phyloP scores from a whole-genome alignment of 2,113 vertebrate species.

The Zingel zingel region DNA sequence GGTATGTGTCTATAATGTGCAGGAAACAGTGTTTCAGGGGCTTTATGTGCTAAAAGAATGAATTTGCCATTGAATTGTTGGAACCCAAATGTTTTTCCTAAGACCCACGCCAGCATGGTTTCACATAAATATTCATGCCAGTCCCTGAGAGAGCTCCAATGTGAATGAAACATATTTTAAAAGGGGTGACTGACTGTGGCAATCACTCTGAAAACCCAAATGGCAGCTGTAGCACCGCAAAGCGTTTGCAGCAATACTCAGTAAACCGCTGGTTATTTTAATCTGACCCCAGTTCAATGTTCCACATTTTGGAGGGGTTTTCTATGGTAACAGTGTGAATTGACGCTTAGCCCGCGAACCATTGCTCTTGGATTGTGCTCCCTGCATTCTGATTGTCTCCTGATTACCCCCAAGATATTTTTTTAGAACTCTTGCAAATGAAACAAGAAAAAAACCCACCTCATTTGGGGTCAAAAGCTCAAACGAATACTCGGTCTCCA shows the following conservation, averaged over 20 bases:
- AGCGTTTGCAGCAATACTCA: conserved; percentile 14
- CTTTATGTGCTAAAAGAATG: conserved; percentile 19
- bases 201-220: conserved; percentile 26
- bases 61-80: conserved; percentile 39
- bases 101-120: conserved; percentile 4
- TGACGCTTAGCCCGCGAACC: neutral
- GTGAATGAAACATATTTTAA: conserved; percentile 35
- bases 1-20: conserved; percentile 20
- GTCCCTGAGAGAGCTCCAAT: neutral
- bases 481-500: neutral
- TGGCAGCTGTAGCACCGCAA: neutral
- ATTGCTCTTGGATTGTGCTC: neutral
- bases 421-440: neutral
- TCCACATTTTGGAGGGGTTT: neutral
- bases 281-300: conserved; percentile 4
- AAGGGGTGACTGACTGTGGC: conserved; percentile 27
- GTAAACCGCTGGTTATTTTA: conserved; percentile 20
- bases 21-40: neutral
- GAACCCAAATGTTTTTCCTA: conserved; percentile 6
- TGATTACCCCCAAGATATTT: neutral
- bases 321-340: neutral
- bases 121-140: neutral
- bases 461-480: conserved; percentile 16
- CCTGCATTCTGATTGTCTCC: neutral
- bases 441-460: neutral